These are phyloP conservation scores for Coregonus suidteri DNA, from an alignment of 2,797 vertebrate genomes.

Conservation along the genomic window DNA sequence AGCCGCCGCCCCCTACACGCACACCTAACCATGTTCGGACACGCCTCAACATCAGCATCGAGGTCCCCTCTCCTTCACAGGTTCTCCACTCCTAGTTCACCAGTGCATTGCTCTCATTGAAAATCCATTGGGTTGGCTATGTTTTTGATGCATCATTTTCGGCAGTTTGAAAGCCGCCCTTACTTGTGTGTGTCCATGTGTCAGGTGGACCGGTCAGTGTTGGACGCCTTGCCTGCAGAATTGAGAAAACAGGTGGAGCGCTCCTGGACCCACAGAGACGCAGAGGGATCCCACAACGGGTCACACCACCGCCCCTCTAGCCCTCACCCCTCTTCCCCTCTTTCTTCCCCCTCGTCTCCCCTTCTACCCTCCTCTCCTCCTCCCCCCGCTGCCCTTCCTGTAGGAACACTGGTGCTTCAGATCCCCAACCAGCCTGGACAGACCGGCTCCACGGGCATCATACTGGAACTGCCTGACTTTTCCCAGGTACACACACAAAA, in stretches of 20 bases:
- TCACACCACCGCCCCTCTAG: conserved; percentile 63
- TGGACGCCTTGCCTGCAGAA: conserved; percentile 89
- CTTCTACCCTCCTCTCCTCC: conserved; percentile 67
- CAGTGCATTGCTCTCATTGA: not conserved
- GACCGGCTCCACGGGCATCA: conserved; percentile 77
- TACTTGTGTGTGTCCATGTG: not conserved
- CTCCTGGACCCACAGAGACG: conserved; percentile 77
- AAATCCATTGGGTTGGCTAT: too few relatives aligned
- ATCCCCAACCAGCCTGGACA: conserved; percentile 86
- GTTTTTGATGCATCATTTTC: too few relatives aligned
- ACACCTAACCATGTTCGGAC: conserved; percentile 76
- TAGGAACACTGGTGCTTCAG: conserved; percentile 85
- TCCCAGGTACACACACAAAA: conserved; percentile 82
- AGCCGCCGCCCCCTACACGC: conserved; percentile 66
- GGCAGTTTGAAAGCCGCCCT: too few relatives aligned
- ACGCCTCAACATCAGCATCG: conserved; percentile 88
- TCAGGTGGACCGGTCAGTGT: conserved; percentile 91
- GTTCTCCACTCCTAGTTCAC: conserved; percentile 62
- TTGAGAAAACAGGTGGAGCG: conserved; percentile 91
- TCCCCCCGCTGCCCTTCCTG: conserved; percentile 64
- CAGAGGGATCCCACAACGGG: conserved; percentile 43
- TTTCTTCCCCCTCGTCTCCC: conserved; percentile 69
- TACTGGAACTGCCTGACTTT: conserved; percentile 91
- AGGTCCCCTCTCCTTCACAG: conserved; percentile 95
- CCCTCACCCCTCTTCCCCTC: conserved; percentile 49